Conservation (phyloP, 2,113 vertebrate species). For the Catharus bicknelli region DNA sequence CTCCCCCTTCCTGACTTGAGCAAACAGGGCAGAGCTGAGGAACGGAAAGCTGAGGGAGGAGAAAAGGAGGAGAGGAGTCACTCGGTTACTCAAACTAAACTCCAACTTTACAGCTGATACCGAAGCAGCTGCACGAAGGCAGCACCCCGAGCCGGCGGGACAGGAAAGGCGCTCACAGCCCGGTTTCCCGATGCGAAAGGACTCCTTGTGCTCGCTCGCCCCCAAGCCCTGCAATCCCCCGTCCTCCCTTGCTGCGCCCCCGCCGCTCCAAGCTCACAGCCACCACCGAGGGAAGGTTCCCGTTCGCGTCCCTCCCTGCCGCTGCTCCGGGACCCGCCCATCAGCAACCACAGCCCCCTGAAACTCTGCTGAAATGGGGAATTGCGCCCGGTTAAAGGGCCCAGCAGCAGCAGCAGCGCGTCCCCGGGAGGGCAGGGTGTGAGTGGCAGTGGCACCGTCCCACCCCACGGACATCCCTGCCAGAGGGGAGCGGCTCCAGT, state of each 20-base stretch:
- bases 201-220: background rate
- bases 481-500: background rate
- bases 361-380: background rate
- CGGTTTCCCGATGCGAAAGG: background rate
- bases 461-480: background rate
- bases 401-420: background rate
- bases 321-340: background rate
- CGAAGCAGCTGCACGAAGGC: background rate
- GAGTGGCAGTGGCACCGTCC: background rate
- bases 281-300: background rate
- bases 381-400: accelerated
- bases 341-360: background rate
- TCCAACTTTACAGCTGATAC: background rate
- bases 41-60: constrained; percentile 39
- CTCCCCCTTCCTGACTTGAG: constrained; percentile 62
- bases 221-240: background rate
- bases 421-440: background rate
- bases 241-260: background rate
- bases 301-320: accelerated
- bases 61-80: background rate
- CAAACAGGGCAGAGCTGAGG: constrained; percentile 38
- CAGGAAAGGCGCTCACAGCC: background rate
- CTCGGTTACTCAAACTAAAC: background rate
- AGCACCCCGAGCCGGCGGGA: background rate
- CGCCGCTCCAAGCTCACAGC: background rate